These are phyloP conservation scores for Gymnothorax reevesii DNA, from an alignment of 2,797 vertebrate genomes.

Conservation along the genomic window DNA sequence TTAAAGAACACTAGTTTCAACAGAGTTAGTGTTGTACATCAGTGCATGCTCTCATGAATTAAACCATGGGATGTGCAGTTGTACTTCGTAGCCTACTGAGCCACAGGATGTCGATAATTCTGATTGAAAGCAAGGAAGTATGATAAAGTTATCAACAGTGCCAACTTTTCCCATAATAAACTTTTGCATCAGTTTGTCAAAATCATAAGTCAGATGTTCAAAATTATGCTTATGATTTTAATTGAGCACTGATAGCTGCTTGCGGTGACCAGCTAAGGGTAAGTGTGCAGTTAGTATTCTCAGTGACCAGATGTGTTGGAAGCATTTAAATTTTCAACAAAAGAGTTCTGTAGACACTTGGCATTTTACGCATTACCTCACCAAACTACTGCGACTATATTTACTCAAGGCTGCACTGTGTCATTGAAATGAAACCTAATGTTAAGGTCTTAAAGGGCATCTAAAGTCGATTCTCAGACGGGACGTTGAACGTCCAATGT, in stretches of 20 bases:
- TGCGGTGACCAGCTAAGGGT: background rate
- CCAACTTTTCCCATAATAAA: background rate
- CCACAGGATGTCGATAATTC: background rate
- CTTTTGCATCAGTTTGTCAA: background rate
- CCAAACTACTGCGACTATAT: background rate
- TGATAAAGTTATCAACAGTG: background rate
- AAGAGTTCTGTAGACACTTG: background rate
- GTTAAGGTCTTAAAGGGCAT: background rate
- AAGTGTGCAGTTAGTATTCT: background rate
- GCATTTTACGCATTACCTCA: background rate
- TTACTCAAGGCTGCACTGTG: background rate
- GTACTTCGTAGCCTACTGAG: background rate
- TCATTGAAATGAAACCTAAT: background rate
- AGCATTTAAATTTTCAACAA: background rate
- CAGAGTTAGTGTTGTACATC: background rate
- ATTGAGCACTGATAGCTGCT: background rate
- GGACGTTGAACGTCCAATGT: too few relatives aligned
- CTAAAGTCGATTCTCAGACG: too few relatives aligned
- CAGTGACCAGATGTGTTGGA: background rate
- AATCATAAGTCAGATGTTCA: background rate
- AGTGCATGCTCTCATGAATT: background rate
- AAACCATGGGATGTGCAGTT: background rate
- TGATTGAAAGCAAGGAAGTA: background rate
- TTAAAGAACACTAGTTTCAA: slow-evolving; percentile 46
- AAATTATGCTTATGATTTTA: background rate